Conservation (phyloP, 2,113 vertebrate genomes). For the Mesitornis unicolor region DNA sequence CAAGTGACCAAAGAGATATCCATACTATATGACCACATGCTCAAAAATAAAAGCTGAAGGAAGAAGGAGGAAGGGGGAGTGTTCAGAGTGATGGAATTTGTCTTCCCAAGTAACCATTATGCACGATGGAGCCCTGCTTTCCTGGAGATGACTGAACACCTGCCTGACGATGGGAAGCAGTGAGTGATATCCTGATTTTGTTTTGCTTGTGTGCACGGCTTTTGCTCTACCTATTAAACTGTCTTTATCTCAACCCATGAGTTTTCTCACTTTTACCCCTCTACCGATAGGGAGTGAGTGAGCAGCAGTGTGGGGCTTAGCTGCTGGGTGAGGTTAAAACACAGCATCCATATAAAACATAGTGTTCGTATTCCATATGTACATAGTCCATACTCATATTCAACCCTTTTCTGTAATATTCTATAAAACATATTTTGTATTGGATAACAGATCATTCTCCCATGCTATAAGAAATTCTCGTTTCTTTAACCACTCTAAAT, state of each 20-base stretch:
- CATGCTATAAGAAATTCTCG: not conserved
- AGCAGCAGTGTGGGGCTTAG: not conserved
- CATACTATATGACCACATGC: accelerated
- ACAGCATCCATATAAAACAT: not conserved
- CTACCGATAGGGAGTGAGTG: accelerated
- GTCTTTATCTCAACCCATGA: not conserved
- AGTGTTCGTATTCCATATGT: not conserved
- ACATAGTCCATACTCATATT: not conserved
- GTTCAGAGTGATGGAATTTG: accelerated
- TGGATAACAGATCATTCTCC: not conserved
- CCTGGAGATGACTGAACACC: not conserved
- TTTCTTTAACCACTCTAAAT: not conserved
- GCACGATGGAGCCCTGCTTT: accelerated
- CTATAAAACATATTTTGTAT: not conserved
- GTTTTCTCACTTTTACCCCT: not conserved
- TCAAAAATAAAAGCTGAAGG: not conserved
- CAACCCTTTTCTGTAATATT: not conserved
- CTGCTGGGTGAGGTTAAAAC: not conserved
- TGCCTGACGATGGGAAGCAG: not conserved
- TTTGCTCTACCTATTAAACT: not conserved
- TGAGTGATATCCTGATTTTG: not conserved
- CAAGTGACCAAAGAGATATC: not conserved
- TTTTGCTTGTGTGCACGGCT: accelerated
- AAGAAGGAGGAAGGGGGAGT: accelerated
- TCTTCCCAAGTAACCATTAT: not conserved